Base-by-base conservation (phyloP, 2,888 invertebrate genomes). In the Molorchus minor region DNA sequence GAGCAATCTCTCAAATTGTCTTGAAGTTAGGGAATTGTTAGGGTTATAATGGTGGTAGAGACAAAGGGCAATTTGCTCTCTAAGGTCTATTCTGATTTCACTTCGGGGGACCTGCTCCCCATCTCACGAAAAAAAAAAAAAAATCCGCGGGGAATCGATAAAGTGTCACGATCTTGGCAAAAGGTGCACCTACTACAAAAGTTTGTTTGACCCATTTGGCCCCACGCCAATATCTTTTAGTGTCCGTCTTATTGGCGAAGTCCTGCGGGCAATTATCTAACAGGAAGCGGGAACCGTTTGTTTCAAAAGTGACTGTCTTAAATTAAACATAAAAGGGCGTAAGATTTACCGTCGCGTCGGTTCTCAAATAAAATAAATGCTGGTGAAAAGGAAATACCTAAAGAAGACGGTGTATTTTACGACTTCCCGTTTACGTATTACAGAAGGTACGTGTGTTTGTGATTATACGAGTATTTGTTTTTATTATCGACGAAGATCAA, bases 191-290 rank as follows among this genome's bases (percentile, higher is more conserved):
- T 40, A 40, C 19, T 19, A 19, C 41, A n/a, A 17, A 20, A 20
- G 41, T 41, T 7, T 20, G n/a, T 41, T 17, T 41, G 41, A 41
- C 20, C 20, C 41, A 20, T 19, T 41, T 41, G 41, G 41, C 41
- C 8, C 41, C 5, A 25, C 25, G 25, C 19, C 41, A 17, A n/a
- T 41, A 17, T 10, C 41, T 20, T 41, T 41, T 41, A 20, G 4
- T 19, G 19, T 20, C 41, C n/a, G 19, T 20, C 19, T 41, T 41
- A 41, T 20, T 19, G 41, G n/a, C 19, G n/a, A 41, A 41, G 20
- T 16, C 19, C 16, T 35, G 2, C 12, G 17, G 5, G 12, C 33
- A 19, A 33, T 19, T 33, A 30, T 17, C 29, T n/a, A 35, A 13
- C 17, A 20, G 36, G 16, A 47, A 36, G 21, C 4, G 12, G n/a